These are phyloP conservation scores for Mobula hypostoma DNA, from an alignment of 2,113 vertebrate species.

Conservation along the genomic window DNA sequence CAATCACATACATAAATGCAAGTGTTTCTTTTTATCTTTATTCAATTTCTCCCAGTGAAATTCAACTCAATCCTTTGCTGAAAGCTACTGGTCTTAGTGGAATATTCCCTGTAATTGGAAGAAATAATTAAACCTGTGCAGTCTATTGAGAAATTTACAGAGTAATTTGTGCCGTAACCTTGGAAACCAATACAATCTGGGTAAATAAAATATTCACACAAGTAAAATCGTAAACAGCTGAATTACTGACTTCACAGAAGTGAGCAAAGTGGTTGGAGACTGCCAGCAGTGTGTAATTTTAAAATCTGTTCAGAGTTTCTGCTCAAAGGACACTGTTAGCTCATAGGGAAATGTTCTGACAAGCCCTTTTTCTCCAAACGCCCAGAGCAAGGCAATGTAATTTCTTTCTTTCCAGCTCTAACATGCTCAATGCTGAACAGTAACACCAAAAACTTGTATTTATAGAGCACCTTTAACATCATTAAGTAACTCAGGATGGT, in stretches of 20 bases:
- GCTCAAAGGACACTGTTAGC: background rate
- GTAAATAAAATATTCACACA: background rate
- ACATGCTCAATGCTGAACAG: background rate
- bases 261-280: constrained; percentile 7
- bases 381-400: background rate
- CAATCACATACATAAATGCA: background rate
- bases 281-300: constrained; percentile 4
- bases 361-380: background rate
- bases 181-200: constrained; percentile 12
- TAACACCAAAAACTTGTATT: no score
- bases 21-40: background rate
- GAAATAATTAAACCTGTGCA: constrained; percentile 28
- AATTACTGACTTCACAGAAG: background rate
- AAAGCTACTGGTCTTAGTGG: background rate
- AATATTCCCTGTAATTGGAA: constrained; percentile 6
- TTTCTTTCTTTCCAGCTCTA: background rate
- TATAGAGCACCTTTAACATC: no score
- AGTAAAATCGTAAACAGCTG: background rate
- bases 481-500: no score
- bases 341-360: background rate
- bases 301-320: background rate
- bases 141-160: background rate
- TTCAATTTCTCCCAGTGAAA: background rate
- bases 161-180: constrained; percentile 6
- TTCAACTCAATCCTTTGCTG: background rate